Conservation (phyloP, 2,797 vertebrate genomes). For the Echiichthys vipera region DNA sequence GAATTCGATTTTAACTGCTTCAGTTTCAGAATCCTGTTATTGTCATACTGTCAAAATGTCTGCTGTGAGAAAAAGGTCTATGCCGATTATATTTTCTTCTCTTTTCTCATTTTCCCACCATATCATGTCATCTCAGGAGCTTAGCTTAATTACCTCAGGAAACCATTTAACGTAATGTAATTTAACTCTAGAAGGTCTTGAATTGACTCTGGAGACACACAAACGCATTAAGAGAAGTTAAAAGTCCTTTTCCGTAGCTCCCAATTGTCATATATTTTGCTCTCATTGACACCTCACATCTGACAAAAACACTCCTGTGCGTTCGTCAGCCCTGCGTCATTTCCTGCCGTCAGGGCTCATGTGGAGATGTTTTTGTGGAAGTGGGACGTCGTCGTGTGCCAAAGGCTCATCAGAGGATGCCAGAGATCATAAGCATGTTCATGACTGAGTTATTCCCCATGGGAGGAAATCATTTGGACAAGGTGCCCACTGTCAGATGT, state of each 20-base stretch:
- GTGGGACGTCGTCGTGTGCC: constrained; percentile 63
- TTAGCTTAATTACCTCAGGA: not conserved
- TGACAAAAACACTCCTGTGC: constrained; percentile 41
- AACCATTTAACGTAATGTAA: not conserved
- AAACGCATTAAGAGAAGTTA: not conserved
- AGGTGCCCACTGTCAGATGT: constrained; percentile 32
- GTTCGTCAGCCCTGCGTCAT: constrained; percentile 72
- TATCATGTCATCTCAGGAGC: not conserved
- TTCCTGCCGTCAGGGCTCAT: constrained; percentile 61
- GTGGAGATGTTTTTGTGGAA: constrained; percentile 77
- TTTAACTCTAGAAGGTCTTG: too few relatives aligned
- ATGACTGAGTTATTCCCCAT: constrained; percentile 53
- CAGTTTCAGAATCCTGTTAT: not conserved
- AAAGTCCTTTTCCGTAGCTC: not conserved
- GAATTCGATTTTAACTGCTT: not conserved
- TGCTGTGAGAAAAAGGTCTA: not conserved
- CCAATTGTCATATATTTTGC: constrained; percentile 14
- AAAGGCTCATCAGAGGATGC: constrained; percentile 68
- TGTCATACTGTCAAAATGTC: not conserved
- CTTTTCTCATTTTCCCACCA: not conserved
- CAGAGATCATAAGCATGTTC: constrained; percentile 62
- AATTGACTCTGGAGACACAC: not conserved
- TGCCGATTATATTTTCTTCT: not conserved
- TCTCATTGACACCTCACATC: constrained; percentile 48
- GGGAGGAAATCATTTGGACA: constrained; percentile 76